Conservation (phyloP, 1,140 invertebrate species). For the Epicauta chinensis region DNA sequence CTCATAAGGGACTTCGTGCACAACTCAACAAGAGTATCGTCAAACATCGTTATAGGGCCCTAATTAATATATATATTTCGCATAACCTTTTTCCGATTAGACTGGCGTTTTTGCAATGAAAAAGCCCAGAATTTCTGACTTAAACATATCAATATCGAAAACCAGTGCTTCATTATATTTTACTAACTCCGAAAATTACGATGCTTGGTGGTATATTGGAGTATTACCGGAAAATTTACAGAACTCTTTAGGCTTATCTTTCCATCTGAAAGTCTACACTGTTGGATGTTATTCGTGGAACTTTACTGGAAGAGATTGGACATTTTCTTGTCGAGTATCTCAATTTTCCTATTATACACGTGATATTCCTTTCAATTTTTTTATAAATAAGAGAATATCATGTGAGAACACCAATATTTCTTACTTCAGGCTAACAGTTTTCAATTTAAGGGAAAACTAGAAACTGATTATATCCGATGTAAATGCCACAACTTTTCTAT, state of each 20-base stretch:
- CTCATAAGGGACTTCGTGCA: no score
- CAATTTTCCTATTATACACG: background rate
- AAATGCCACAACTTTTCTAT: conserved; percentile 1
- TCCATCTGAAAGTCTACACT: background rate
- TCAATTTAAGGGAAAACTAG: background rate
- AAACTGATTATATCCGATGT: background rate
- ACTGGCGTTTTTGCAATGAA: no score
- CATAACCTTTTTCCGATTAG: no score
- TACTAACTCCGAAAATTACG: background rate
- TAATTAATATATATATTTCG: no score
- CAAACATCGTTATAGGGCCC: no score
- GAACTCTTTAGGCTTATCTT: no score
- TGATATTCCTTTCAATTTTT: no score
- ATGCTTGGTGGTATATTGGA: conserved; percentile 5
- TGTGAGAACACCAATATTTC: no score
- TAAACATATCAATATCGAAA: background rate
- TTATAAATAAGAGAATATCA: no score
- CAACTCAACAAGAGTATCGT: no score
- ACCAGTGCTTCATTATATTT: background rate
- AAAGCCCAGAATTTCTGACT: no score
- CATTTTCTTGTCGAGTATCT: conserved; percentile 3
- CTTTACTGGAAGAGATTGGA: background rate
- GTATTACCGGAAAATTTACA: conserved; percentile 1
- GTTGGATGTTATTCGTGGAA: conserved; percentile 3
- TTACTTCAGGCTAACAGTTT: background rate